Base-by-base conservation (phyloP, 2,797 vertebrate species). In the Macrochelys suwanniensis region DNA sequence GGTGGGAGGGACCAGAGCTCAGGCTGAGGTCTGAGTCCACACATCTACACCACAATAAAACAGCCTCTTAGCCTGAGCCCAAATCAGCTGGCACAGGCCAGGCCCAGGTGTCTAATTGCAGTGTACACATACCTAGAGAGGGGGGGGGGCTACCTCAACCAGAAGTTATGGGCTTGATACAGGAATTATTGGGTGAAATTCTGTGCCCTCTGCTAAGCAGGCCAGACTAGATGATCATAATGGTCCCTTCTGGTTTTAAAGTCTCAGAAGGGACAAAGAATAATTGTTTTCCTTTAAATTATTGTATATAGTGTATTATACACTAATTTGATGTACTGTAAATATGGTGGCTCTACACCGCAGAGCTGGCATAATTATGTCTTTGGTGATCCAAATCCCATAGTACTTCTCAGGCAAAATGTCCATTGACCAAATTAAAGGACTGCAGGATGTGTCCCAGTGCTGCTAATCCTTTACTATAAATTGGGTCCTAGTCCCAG, bases 221-320 rank as follows among this genome's bases (percentile, higher is more conserved):
- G 11, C 87, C 78, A 74, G 37, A 94, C 88, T 45, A 87, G 26
- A 45, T n/a, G 23, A 74, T 26, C 1, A 0, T 80, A 82, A 71
- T 2, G 78, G 28, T 26, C 59, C 21, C 16, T 82, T 82, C 49
- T 8, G 4, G 15, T 49, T 90, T 84, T 6, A 6, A 93, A 93
- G 83, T 88, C 42, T 1, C 1, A 50, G 78, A 68, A 89, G 82
- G 50, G 31, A 61, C 28, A 94, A 54, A 37, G 33, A 78, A 81
- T 76, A 12, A 26, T 8, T 16, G 15, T 10, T 37, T 49, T 80
- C 87, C 37, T 83, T 61, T 33, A 53, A 47, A 28, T 16, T 5
- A 53, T 5, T 0, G 0, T 54, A 87, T 77, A 68, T 37, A 0
- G 1, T 11, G 11, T 2, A 84, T 90, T 1, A 84, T 6, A 9